Percentiles rank a stretch among this genome's conserved stretches.
Conservation (phyloP, 2,888 invertebrate species). For the Epirrhoe alternata region DNA sequence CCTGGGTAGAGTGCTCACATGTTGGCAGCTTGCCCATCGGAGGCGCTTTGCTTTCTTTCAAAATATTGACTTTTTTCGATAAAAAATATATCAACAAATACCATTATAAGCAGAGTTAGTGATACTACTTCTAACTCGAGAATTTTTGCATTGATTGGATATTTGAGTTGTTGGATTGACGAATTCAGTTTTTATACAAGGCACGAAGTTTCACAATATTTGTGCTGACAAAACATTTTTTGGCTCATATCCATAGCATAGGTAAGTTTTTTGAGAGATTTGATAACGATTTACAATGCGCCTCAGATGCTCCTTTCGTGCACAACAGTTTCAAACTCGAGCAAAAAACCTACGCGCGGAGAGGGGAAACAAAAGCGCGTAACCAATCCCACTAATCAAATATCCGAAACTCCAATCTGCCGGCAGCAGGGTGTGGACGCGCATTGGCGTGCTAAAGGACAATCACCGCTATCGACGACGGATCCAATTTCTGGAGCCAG, state of each 20-base stretch:
- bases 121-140: too few species aligned
- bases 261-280: too few species aligned
- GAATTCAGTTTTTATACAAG: too few species aligned
- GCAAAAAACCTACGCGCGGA: not conserved
- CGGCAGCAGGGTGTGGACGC: slow-evolving; percentile 43
- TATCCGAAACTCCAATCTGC: slow-evolving; percentile 27
- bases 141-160: too few species aligned
- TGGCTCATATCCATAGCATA: too few species aligned
- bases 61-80: not conserved
- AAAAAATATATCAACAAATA: not conserved
- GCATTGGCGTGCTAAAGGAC: slow-evolving; percentile 57
- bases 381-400: slow-evolving; percentile 32
- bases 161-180: too few species aligned
- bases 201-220: too few species aligned
- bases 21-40: slow-evolving; percentile 12
- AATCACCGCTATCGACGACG: slow-evolving; percentile 67
- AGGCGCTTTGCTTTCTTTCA: not conserved
- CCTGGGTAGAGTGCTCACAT: slow-evolving; percentile 3
- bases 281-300: too few species aligned
- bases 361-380: slow-evolving; percentile 11
- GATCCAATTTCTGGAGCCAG: slow-evolving; percentile 80
- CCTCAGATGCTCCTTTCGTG: too few species aligned
- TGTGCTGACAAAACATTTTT: too few species aligned
- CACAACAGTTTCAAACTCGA: too few species aligned
- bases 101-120: too few species aligned